Base-by-base conservation (phyloP, 2,797 vertebrate species). In the Helicolenus hilgendorfi region DNA sequence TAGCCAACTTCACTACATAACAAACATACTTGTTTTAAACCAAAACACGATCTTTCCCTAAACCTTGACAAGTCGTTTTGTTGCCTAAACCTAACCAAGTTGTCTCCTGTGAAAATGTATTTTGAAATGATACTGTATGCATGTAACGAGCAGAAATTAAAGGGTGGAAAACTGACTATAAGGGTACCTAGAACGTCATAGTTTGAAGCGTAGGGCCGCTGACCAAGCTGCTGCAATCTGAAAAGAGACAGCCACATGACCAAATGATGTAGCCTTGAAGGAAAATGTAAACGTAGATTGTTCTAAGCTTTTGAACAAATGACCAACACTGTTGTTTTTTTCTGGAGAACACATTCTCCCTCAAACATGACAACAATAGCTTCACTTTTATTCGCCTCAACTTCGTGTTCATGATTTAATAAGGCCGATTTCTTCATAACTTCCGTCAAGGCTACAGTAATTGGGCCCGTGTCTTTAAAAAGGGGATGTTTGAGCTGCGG, bases 81-180 rank as follows among this genome's bases (percentile, higher is more conserved):
- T 1, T 45, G 41, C 41, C 14, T 7, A 60, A 29, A 60, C 27
- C 26, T 60, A 29, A 29, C 6, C 2, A 29, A 14, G 15, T 5
- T 27, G 59, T 29, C 29, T 60, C 58, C 58, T 60, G 58, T 60
- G 7, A 29, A 56, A 60, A 60, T 9, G 27, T 20, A 49, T 49
- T 49, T 20, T 49, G 18, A 49, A 49, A 49, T 49, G 0, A 49
- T 49, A 26, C 5, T 56, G 55, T 56, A 24, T 4, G 22, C 4
- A 56, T 24, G 55, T 56, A 24, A 56, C 55, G 4, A 13, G 22
- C 55, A 56, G 55, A 56, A 56, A 56, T 56, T 1, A 26, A 60
- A 3, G 8, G 0, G 0, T 29, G 27, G 22, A 29, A 29, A 60
- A 4, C 26, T 18, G 14, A 29, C 15, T 7, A 7, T 0, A 58